Conservation (phyloP, 2,113 vertebrate genomes). For the Synodontis membranacea region DNA sequence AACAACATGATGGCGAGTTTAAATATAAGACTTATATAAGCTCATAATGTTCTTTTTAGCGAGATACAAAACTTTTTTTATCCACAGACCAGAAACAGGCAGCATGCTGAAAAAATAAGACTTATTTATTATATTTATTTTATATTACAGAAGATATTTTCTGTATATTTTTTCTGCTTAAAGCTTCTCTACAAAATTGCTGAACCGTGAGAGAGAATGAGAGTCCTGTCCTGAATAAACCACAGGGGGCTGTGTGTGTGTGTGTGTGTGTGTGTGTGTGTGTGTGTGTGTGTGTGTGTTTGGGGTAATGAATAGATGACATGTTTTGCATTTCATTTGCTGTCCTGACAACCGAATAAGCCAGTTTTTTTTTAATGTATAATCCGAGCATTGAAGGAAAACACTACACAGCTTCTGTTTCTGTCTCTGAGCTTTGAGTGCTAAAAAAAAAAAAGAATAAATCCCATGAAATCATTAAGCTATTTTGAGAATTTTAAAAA, state of each 20-base stretch:
- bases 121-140: too few relatives aligned
- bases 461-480: background rate
- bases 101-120: too few relatives aligned
- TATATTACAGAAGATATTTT: too few relatives aligned
- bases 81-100: too few relatives aligned
- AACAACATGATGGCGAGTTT: too few relatives aligned
- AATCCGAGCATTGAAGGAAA: background rate
- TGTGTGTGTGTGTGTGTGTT: background rate
- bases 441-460: background rate
- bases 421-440: background rate
- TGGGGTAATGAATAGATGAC: background rate
- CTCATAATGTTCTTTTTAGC: too few relatives aligned
- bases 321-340: background rate
- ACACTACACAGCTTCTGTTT: too few relatives aligned
- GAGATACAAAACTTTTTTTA: too few relatives aligned
- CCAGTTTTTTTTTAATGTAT: background rate
- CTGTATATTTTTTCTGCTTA: background rate
- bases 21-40: background rate
- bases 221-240: background rate
- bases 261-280: background rate
- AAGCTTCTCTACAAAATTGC: background rate
- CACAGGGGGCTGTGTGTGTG: background rate
- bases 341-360: background rate
- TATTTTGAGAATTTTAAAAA: background rate
- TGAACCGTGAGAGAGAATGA: background rate